A percentile compares a stretch with the other conserved stretches of the same genome.
Conservation (phyloP, 2,797 vertebrate genomes). For the Fringilla coelebs region DNA sequence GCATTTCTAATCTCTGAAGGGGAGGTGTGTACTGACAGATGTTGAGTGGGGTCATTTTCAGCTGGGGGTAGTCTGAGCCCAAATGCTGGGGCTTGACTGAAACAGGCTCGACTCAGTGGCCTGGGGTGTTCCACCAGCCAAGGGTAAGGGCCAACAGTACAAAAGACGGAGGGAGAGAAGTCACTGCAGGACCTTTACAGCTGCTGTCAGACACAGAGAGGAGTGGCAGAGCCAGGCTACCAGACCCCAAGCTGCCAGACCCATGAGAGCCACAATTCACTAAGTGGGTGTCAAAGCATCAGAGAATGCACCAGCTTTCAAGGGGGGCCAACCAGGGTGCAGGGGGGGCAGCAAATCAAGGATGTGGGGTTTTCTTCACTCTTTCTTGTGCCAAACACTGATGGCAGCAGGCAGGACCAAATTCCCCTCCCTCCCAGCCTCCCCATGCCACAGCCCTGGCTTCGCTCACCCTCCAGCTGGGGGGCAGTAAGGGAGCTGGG, state of each 20-base stretch:
- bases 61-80: neutral
- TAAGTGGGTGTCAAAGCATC: neutral
- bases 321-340: neutral
- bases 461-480: neutral
- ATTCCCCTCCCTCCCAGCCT: neutral
- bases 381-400: neutral
- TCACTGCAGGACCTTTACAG: neutral
- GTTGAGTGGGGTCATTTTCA: neutral
- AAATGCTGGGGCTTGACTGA: neutral
- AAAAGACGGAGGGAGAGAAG: neutral
- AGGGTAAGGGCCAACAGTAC: neutral
- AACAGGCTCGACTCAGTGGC: neutral
- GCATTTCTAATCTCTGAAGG: neutral
- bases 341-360: neutral
- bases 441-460: neutral
- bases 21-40: neutral
- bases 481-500: neutral
- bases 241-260: neutral
- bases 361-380: neutral
- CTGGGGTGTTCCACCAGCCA: neutral
- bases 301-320: rapidly evolving
- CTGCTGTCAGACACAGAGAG: neutral
- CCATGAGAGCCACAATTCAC: neutral
- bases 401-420: neutral
- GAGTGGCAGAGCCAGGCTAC: neutral